phyloP scores from a whole-genome alignment of 37 sponge, comb jelly and placozoan species.

The Theonella swinhoei region DNA sequence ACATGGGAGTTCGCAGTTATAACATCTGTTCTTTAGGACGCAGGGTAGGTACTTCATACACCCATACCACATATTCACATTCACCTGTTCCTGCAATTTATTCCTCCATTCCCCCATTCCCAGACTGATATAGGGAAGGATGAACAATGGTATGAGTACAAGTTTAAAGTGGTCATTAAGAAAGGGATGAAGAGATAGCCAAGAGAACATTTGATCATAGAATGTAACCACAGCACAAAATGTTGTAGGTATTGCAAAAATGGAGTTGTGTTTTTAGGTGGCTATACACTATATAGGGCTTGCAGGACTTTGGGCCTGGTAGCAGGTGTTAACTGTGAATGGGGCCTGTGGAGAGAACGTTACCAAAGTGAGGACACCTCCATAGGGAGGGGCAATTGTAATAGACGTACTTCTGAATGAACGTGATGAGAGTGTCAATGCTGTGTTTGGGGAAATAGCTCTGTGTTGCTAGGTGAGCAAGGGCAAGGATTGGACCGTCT shows the following conservation, averaged over 20 bases:
- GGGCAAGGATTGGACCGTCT: constrained; percentile 78
- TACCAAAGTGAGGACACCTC: not conserved
- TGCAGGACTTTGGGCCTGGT: not conserved
- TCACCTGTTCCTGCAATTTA: not conserved
- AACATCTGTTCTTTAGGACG: constrained; percentile 8
- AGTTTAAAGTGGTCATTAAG: constrained; percentile 28
- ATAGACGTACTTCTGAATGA: constrained; percentile 64
- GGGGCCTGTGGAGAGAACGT: not conserved
- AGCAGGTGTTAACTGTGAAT: not conserved
- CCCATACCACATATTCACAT: not conserved
- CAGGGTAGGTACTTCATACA: not conserved
- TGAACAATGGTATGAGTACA: constrained; percentile 26
- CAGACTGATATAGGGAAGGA: constrained; percentile 14
- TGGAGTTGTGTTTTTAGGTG: not conserved
- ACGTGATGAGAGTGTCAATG: constrained; percentile 49
- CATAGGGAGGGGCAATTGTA: not conserved
- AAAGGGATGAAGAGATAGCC: too few species aligned
- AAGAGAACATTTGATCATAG: too few species aligned
- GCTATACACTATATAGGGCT: not conserved
- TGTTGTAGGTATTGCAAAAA: not conserved
- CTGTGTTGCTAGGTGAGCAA: constrained; percentile 33
- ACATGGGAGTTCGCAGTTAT: constrained; percentile 3
- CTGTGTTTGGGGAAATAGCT: constrained; percentile 40
- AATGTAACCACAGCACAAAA: too few species aligned
- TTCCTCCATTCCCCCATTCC: not conserved